Evolutionary conservation across 2,888 invertebrate genomes (phyloP).

Genomic region (Acleris laterana): DNA sequence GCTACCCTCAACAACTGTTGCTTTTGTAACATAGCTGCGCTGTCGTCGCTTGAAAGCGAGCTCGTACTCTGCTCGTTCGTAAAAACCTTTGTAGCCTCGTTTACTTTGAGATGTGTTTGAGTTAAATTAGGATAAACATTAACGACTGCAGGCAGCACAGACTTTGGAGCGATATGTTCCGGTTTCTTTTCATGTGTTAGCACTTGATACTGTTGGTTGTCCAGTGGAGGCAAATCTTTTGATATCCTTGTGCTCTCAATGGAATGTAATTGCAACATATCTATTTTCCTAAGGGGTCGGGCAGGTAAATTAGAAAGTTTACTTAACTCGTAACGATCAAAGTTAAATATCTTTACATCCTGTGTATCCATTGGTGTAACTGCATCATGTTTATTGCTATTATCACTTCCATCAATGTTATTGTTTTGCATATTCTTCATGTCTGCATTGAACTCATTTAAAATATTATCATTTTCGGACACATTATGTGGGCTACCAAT

Average conservation of each 20-base stretch:
- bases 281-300: slow-evolving; percentile 73
- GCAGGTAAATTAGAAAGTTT: slow-evolving; percentile 66
- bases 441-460: slow-evolving; percentile 68
- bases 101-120: slow-evolving; percentile 78
- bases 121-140: slow-evolving; percentile 79
- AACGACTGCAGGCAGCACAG: slow-evolving; percentile 68
- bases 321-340: slow-evolving; percentile 80
- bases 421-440: slow-evolving; percentile 59
- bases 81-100: slow-evolving; percentile 73
- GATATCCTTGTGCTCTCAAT: slow-evolving; percentile 79
- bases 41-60: slow-evolving; percentile 80
- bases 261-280: slow-evolving; percentile 76
- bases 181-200: slow-evolving; percentile 59
- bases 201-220: slow-evolving; percentile 48
- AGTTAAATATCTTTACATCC: slow-evolving; percentile 80
- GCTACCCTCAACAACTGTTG: slow-evolving; percentile 89
- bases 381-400: slow-evolving; percentile 50
- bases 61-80: slow-evolving; percentile 81
- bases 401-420: slow-evolving; percentile 49
- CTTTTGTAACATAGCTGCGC: slow-evolving; percentile 83
- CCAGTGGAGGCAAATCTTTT: slow-evolving; percentile 69
- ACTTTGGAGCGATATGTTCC: slow-evolving; percentile 53
- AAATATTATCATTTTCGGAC: slow-evolving; percentile 68
- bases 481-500: slow-evolving; percentile 66
- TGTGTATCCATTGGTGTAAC: slow-evolving; percentile 61